Evolutionary conservation across 2,888 invertebrate genomes (phyloP).

Genomic region (Parapristionchus giblindavisi): DNA sequence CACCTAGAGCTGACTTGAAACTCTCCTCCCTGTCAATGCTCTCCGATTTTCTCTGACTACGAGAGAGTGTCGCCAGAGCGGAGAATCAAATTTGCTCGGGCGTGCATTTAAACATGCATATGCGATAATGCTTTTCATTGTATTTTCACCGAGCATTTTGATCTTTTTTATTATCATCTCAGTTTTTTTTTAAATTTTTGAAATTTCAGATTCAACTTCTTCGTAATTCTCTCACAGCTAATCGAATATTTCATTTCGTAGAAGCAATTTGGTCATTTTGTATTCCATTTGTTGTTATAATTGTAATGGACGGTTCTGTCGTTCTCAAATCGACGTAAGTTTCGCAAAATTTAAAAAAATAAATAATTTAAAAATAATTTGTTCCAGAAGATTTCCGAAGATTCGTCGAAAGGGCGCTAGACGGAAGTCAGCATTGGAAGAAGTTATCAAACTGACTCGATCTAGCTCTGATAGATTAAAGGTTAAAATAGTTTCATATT

Average conservation of each 20-base stretch:
- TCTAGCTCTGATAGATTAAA: slow-evolving; percentile 42
- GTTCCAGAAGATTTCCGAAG: slow-evolving; percentile 23
- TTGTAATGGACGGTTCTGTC: slow-evolving; percentile 46
- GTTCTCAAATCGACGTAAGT: slow-evolving; percentile 44
- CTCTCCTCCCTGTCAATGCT: too few species aligned
- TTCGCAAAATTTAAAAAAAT: background rate
- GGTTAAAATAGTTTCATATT: slow-evolving; percentile 3
- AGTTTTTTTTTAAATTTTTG: too few species aligned
- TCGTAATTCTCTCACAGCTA: slow-evolving; percentile 38
- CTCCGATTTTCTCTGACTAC: too few species aligned
- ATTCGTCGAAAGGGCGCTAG: slow-evolving; percentile 28
- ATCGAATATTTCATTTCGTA: slow-evolving; percentile 46
- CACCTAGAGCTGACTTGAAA: too few species aligned
- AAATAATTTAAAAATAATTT: background rate
- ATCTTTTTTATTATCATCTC: too few species aligned
- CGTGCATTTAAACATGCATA: too few species aligned
- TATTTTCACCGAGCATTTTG: too few species aligned
- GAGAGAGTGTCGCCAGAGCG: too few species aligned
- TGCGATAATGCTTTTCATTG: too few species aligned
- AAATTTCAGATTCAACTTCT: slow-evolving; percentile 34
- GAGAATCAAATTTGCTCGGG: too few species aligned
- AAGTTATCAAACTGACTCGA: slow-evolving; percentile 45
- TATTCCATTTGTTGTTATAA: slow-evolving; percentile 44
- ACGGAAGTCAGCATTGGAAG: slow-evolving; percentile 43
- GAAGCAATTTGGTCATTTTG: slow-evolving; percentile 48